phyloP scores from a whole-genome alignment of 2,888 invertebrate species.

The Labia minor region DNA sequence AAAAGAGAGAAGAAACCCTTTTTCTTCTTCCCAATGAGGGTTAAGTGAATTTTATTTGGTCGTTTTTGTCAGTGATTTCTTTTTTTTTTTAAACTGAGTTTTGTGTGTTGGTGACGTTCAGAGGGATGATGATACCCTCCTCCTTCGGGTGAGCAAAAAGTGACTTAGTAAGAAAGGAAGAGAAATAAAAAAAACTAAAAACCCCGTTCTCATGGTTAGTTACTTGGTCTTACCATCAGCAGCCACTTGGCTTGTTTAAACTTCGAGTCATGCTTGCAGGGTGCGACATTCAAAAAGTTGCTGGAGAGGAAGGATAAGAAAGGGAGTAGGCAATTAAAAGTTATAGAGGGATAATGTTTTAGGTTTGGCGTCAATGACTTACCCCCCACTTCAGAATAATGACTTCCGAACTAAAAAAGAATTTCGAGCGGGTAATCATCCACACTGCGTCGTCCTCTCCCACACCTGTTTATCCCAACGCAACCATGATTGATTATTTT shows the following conservation, averaged over 20 bases:
- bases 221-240: neutral
- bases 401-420: neutral
- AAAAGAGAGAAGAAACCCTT: no score
- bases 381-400: neutral
- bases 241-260: conserved; percentile 13
- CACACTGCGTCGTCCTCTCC: no score
- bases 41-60: neutral
- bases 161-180: neutral
- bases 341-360: neutral
- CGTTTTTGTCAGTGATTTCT: neutral
- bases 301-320: neutral
- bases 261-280: neutral
- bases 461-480: neutral
- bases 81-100: neutral
- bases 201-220: neutral
- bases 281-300: conserved; percentile 3
- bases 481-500: conserved; percentile 5
- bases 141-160: neutral
- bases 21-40: neutral
- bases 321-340: neutral
- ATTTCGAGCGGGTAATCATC: neutral
- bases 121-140: neutral
- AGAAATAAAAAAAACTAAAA: neutral
- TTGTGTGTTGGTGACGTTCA: neutral
- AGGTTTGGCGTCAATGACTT: neutral